Percentiles rank a stretch among this genome's conserved stretches.
These are phyloP conservation scores for Hypocryptadius cinnamomeus DNA, from an alignment of 2,113 vertebrate species.

Conservation along the genomic window DNA sequence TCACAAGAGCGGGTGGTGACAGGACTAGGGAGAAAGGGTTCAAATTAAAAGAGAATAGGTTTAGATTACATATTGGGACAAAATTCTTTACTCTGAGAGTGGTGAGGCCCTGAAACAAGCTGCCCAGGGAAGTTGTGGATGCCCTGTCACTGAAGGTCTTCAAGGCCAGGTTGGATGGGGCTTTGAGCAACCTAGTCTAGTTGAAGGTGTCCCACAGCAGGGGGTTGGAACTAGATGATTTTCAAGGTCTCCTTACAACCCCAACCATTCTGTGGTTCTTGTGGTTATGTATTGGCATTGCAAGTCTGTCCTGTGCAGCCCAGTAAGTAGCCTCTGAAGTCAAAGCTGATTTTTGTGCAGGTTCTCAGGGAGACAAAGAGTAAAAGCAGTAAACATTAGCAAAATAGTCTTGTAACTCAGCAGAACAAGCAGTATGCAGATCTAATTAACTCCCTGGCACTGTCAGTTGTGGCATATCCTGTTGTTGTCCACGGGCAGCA, in stretches of 20 bases:
- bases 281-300: not conserved
- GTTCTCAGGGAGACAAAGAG: not conserved
- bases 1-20: not conserved
- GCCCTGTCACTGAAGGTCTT: not conserved
- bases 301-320: not conserved
- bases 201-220: not conserved
- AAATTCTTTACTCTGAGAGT: not conserved
- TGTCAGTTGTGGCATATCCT: not conserved
- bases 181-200: not conserved
- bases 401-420: not conserved
- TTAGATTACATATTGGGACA: not conserved
- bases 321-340: not conserved
- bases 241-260: not conserved
- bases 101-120: not conserved
- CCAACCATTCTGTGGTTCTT: not conserved
- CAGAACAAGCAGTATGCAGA: conserved; percentile 22
- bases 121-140: not conserved
- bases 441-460: conserved; percentile 48
- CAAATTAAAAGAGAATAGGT: not conserved
- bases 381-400: not conserved
- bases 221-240: not conserved
- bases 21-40: not conserved
- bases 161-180: not conserved
- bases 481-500: not conserved
- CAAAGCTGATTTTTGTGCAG: not conserved